Percentiles rank a stretch among this genome's conserved stretches.
Evolutionary conservation across 2,888 invertebrate species (phyloP).

Genomic region (Capitulum mitella): DNA sequence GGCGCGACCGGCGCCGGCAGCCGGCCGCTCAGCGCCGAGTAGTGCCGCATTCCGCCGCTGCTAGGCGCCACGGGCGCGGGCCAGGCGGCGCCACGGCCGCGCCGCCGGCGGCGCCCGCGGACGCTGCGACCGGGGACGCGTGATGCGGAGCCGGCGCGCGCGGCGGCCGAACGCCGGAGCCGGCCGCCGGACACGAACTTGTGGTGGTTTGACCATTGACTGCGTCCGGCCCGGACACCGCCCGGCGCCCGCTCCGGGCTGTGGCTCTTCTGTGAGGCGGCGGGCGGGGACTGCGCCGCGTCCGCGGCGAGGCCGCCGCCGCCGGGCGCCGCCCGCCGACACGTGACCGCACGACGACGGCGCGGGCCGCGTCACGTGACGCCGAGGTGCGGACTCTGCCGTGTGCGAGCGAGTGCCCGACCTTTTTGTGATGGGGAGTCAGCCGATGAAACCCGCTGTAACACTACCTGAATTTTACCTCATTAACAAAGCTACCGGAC

Average conservation of each 20-base stretch:
- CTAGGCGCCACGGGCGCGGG: conserved; percentile 4
- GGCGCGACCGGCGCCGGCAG: not conserved
- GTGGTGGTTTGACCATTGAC: not conserved
- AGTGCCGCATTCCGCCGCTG: conserved; percentile 18
- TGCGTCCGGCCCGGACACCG: not conserved
- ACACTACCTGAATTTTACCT: conserved; percentile 25
- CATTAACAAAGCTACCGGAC: conserved; percentile 21
- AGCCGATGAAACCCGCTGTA: conserved; percentile 12
- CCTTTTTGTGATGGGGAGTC: conserved; percentile 19
- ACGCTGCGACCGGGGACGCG: no score
- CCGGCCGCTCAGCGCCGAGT: not conserved
- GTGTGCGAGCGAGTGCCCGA: not conserved
- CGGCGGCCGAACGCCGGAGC: not conserved
- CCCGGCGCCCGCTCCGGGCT: not conserved
- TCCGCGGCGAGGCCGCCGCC: not conserved
- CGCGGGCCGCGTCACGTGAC: not conserved
- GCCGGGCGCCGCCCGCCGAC: not conserved
- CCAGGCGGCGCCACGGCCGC: not conserved
- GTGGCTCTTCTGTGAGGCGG: not conserved
- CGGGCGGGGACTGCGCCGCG: not conserved
- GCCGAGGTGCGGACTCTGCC: not conserved
- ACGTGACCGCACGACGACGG: not conserved
- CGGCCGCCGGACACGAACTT: not conserved
- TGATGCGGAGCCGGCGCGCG: not conserved
- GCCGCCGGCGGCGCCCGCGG: not conserved